Evolutionary conservation across 2,113 vertebrate genomes (phyloP).

Genomic region (Ammodytes marinus): DNA sequence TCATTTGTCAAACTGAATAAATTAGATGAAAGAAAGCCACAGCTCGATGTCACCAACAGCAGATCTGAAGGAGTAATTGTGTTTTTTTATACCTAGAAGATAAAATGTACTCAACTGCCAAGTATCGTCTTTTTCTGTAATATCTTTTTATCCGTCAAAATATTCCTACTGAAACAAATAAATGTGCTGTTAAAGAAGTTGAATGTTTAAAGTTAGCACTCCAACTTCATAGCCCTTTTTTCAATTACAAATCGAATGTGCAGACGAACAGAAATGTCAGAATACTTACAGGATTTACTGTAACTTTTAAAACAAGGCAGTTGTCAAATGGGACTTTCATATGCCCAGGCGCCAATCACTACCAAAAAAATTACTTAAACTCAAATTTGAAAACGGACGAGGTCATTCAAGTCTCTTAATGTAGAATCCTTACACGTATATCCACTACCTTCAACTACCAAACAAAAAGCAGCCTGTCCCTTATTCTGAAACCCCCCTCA

Average conservation of each 20-base stretch:
- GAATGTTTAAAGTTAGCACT: background rate
- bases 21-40: conserved; percentile 69
- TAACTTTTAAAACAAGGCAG: conserved; percentile 17
- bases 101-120: background rate
- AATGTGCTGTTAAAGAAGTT: background rate
- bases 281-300: background rate
- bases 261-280: background rate
- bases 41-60: conserved; percentile 30
- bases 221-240: background rate
- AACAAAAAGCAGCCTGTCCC: conserved; percentile 81
- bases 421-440: conserved; percentile 41
- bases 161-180: background rate
- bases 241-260: background rate
- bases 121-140: background rate
- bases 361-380: conserved; percentile 18
- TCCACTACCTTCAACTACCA: conserved; percentile 53
- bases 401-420: conserved; percentile 24
- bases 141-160: background rate
- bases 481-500: conserved; percentile 64
- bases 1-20: conserved; percentile 68
- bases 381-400: conserved; percentile 30
- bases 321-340: conserved; percentile 11
- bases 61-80: conserved; percentile 44
- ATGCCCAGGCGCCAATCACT: background rate
- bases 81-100: conserved; percentile 14